Percentiles rank a stretch among this genome's conserved stretches.
phyloP scores from a whole-genome alignment of 2,797 vertebrate species.

The Gobionotothen gibberifrons region DNA sequence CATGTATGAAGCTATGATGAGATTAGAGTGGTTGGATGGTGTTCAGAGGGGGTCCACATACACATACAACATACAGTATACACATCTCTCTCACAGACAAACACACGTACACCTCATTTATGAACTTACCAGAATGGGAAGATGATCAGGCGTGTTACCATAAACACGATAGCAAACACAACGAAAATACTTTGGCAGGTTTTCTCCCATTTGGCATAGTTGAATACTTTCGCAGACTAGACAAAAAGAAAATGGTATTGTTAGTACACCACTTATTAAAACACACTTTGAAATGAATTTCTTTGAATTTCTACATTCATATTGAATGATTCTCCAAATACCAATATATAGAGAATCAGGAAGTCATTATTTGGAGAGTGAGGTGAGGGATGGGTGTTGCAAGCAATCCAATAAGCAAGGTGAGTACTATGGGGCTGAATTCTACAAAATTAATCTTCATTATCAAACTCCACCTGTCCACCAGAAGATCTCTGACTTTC shows the following conservation, averaged over 20 bases:
- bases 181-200: constrained; percentile 90
- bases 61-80: background rate
- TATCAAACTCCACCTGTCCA: background rate
- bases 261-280: constrained; percentile 23
- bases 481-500: background rate
- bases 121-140: constrained; percentile 93
- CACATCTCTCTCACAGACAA: background rate
- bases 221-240: constrained; percentile 95
- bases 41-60: no score
- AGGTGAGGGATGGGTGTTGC: background rate
- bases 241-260: constrained; percentile 44
- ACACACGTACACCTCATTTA: background rate
- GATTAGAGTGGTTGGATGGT: no score
- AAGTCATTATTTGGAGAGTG: background rate
- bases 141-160: constrained; percentile 90
- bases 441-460: background rate
- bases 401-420: background rate
- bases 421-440: background rate
- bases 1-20: no score
- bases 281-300: background rate
- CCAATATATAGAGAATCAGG: background rate
- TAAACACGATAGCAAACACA: constrained; percentile 88
- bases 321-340: no score
- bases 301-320: background rate
- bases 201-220: constrained; percentile 91